Evolutionary conservation across 2,113 vertebrate species (phyloP), one percentile per base, ranked within the genome.

Genomic region (Muntiacus muntjak): DNA sequence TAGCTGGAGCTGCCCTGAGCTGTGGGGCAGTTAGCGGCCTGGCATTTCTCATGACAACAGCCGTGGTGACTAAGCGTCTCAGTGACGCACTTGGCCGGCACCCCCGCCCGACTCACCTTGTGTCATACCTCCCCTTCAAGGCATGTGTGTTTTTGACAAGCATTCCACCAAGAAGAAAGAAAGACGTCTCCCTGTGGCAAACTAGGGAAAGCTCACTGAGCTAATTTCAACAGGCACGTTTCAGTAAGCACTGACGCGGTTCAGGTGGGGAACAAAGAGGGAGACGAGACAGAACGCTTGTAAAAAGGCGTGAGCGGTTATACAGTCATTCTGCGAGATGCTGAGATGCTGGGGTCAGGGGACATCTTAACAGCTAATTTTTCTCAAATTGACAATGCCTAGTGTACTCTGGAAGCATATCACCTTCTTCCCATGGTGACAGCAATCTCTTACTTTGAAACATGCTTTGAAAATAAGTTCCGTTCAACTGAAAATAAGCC

Each of bases 21-120:
- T 16, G 21, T 12, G 16, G 43, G 89, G 19, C 57, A 83, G 54
- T 26, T 30, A 36, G 91, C 0, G 58, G 50, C 91, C 89, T 62
- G 67, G 45, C 5, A 1, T n/a, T 64, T 79, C 74, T 54, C 17
- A 2, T 36, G 8, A 15, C 4, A 50, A 60, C 23, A 26, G 16
- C 0, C 1, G 12, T 19, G 12, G 14, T n/a, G 52, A 43, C 28
- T 6, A 25, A 26, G 17, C 1, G 1, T 40, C n/a, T 50, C 33
- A 23, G 81, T 5, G 57, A 90, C 1, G 9, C n/a, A 9, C 28
- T 33, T 71, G 5, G 1, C 2, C 4, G 71, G 50, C 30, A 67
- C 23, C 52, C 26, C 47, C 67, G 14, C 84, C 40, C 79, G 26
- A 57, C 36, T 14, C 45, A 25, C 21, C 62, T 55, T 9, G 21